Evolutionary conservation across 2,797 vertebrate genomes (phyloP), one percentile per base, ranked within the genome.

Genomic region (Malurus leucopterus): DNA sequence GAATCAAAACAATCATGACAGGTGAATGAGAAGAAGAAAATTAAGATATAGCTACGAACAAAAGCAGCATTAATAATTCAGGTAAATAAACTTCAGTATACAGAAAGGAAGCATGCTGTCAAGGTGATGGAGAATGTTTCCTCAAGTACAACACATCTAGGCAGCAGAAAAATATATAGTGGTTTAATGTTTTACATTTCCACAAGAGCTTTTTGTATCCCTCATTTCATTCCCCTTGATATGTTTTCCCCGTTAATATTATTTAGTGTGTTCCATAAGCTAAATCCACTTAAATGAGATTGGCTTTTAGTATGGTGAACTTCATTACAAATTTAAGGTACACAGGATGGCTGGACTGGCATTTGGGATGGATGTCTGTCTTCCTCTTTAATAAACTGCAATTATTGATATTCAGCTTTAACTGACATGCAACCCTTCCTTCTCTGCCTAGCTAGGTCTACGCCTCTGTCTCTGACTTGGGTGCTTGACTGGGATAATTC

Each of bases 31-130:
- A 95, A 96, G 83, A 95, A 90, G 85, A 93, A 94, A 97, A 96
- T 96, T 97, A 97, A 96, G 96, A 93, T 94, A 95, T 88, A 87
- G 94, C 93, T 91, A 95, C 95, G 96, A 96, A 96, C 95, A 97
- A 96, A 97, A 95, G 94, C 69, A 90, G 22, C 96, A 95, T 97
- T 97, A 97, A 96, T 97, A 97, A 97, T 97, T 97, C 96, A 97
- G 92, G 73, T 87, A 97, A 96, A 96, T 97, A 97, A 97, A 96
- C 95, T 96, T 96, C 93, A 95, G 80, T 76, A 88, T 94, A 94
- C 71, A 84, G 96, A 92, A 93, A 96, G 86, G 90, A 95, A 94
- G 82, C 85, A 41, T 29, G 64, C 96, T 96, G 96, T 96, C 96
- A 96, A 96, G 94, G 95, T 97, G 95, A 95, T 95, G 86, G 94